Percentiles rank a stretch among this genome's conserved stretches.
phyloP scores from a whole-genome alignment of 2,888 invertebrate genomes.

The Patella pellucida region DNA sequence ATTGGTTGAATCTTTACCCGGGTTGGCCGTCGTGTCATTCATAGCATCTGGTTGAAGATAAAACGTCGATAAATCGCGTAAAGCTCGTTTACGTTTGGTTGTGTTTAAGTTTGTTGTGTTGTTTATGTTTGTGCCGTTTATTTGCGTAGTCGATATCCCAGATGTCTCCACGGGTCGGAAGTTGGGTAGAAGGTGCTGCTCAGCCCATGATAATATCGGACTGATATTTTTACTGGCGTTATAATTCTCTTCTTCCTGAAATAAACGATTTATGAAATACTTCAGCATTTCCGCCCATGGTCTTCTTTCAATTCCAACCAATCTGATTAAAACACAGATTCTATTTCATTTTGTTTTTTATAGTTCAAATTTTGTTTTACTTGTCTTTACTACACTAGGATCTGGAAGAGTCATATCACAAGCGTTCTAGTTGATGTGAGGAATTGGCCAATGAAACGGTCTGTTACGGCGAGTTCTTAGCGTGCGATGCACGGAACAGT shows the following conservation, averaged over 20 bases:
- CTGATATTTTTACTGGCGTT: neutral
- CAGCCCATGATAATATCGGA: neutral
- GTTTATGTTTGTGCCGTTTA: slow-evolving; percentile 1
- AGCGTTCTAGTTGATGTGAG: too few relatives aligned
- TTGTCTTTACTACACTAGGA: too few relatives aligned
- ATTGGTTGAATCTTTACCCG: neutral
- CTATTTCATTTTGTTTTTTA: too few relatives aligned
- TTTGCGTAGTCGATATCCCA: neutral
- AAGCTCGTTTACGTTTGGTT: slow-evolving; percentile 2
- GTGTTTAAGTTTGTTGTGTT: slow-evolving; percentile 1
- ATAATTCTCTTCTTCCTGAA: neutral
- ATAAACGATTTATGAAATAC: neutral
- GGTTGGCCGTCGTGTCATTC: neutral
- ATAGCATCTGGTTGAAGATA: neutral
- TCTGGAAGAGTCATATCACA: too few relatives aligned
- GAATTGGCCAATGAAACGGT: too few relatives aligned
- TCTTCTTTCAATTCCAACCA: too few relatives aligned
- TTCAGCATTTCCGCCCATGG: too few relatives aligned
- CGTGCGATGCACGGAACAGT: too few relatives aligned
- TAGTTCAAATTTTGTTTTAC: too few relatives aligned
- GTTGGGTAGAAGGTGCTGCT: neutral
- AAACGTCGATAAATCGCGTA: neutral
- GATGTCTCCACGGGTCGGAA: neutral
- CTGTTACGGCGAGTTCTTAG: too few relatives aligned
- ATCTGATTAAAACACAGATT: too few relatives aligned